Evolutionary conservation across 2,888 invertebrate genomes (phyloP), one percentile per base, ranked within the genome.

Genomic region (Rotaria socialis): DNA sequence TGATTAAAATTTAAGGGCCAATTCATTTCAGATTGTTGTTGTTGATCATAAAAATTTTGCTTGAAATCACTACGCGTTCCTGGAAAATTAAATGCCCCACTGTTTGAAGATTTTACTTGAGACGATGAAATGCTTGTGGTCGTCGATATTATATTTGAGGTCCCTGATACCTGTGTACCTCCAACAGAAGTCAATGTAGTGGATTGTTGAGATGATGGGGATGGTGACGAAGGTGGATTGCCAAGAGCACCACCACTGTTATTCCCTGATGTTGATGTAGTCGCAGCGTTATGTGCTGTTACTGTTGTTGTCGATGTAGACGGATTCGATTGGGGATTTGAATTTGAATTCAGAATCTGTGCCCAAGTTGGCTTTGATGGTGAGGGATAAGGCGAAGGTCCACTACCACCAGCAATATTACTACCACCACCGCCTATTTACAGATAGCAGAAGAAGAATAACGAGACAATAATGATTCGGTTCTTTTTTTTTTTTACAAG

Each of bases 381-480:
- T 47, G 80, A 80, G 24, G 43, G 47, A 47, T 80, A n/a, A 19
- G 80, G 80, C 22, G 80, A 80, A 67, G 35, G 19, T 27, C 67
- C 67, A 67, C 67, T 67, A 35, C 35, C 67, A 67, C 67, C 27
- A 35, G 35, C 35, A 41, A 35, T 67, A 67, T 67, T 67, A 67
- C 67, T 67, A 67, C 67, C 67, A 67, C 67, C 67, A 67, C 67
- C 67, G 67, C 67, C 67, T 67, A 67, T 67, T 67, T 67, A 67
- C 35, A 67, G 67, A 67, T 67, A 67, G 67, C 35, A 67, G 67
- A 67, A 41, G 67, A 67, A 67, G 35, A 27, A 67, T 35, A 67
- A 67, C 67, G 35, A 35, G 16, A 27, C 16, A 19, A 41, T 19
- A 27, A 67, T 19, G 35, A 67, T 6, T 14, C 67, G 19, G 35